Percentiles rank a stretch among this genome's conserved stretches.
Conservation (phyloP, 2,888 invertebrate genomes). For the Branchinecta sandiegonensis region DNA sequence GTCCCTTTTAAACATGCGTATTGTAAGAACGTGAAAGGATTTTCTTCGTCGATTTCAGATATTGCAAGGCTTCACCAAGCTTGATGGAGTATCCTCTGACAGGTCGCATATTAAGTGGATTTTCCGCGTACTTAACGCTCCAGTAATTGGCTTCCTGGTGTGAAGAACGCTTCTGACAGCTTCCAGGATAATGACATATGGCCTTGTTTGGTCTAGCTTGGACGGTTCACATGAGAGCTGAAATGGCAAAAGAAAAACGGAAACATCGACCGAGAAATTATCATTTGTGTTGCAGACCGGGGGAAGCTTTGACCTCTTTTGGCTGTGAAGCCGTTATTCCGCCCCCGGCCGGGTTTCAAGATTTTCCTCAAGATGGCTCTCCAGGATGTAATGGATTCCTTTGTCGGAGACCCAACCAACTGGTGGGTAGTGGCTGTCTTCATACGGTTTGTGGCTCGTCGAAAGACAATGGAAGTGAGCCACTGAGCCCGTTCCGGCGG, state of each 20-base stretch:
- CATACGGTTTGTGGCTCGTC: neutral
- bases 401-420: too few species aligned
- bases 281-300: neutral
- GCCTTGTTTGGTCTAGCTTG: slow-evolving; percentile 75
- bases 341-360: neutral
- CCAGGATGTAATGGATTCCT: neutral
- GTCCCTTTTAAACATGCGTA: too few species aligned
- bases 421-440: too few species aligned
- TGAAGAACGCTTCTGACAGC: too few species aligned
- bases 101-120: too few species aligned
- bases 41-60: too few species aligned
- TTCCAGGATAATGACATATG: slow-evolving; percentile 39
- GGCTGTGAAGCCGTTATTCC: neutral
- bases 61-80: too few species aligned
- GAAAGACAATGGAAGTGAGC: neutral
- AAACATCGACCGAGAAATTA: slow-evolving; percentile 11
- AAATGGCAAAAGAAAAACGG: slow-evolving; percentile 37
- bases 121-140: too few species aligned
- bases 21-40: too few species aligned
- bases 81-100: too few species aligned
- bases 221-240: slow-evolving; percentile 63
- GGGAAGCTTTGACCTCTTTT: neutral
- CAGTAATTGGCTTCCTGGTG: too few species aligned
- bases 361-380: slow-evolving; percentile 3
- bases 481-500: neutral